Base-by-base conservation (phyloP, 2,113 vertebrate species). In the Sceloporus tristichus region DNA sequence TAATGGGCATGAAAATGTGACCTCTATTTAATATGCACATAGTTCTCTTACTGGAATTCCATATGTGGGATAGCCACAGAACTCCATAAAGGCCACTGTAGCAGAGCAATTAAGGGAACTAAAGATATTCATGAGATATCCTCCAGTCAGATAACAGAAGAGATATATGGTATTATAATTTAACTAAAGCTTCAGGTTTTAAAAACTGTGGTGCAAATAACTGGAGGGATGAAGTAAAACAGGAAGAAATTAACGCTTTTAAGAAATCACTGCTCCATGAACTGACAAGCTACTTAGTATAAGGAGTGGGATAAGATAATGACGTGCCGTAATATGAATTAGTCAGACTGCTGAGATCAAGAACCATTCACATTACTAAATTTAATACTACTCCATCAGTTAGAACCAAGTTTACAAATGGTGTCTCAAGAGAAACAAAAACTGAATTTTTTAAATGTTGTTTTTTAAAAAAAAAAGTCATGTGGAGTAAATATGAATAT, bases 331-430 rank as follows among this genome's bases (percentile, higher is more conserved):
- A 83, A 88, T 66, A 76, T 34, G 71, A 88, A 76, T 88, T 76
- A 82, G 56, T 56, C 74, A 40, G 71, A 87, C 71, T 75, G 40
- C 70, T 66, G n/a, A 38, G 80, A 82, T 82, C 56, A 88, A 83
- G 48, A 38, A 88, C 73, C 79, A 83, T 76, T 82, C 73, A 77
- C 76, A 29, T 68, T 75, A 75, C 71, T 87, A 82, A 82, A 87
- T 76, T 82, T 76, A 76, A 82, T 79, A 82, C 11, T 71, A 83
- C 34, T 48, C 42, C 73, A 76, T 18, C 56, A 76, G 74, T 66
- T 59, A 83, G 82, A 88, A 53, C 29, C 59, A 88, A 83, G 56
- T 76, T 76, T 77, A 88, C 71, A 82, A 76, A 83, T 34, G 25
- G 40, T 34, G 71, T 66, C 40, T 66, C 27, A 27, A 53, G 79